Evolutionary conservation across 2,113 vertebrate species (phyloP).

Genomic region (Corvus moneduloides): DNA sequence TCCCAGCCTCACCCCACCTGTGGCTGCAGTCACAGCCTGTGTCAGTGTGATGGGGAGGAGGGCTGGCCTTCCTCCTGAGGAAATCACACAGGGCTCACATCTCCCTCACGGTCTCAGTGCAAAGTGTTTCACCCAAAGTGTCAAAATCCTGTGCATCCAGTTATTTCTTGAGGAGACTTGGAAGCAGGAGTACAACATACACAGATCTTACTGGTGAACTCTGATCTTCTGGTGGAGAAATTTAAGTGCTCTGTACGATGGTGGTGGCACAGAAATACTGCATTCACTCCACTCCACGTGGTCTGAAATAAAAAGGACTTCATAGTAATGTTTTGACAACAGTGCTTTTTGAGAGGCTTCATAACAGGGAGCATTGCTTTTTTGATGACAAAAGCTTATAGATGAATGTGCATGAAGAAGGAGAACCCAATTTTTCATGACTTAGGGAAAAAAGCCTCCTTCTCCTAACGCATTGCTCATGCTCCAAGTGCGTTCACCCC

Average conservation of each 20-base stretch:
- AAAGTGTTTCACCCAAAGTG: background rate
- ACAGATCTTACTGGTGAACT: background rate
- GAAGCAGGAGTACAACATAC: background rate
- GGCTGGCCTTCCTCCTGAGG: background rate
- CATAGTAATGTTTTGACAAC: background rate
- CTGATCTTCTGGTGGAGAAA: background rate
- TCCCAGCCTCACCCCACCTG: background rate
- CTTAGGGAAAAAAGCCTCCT: background rate
- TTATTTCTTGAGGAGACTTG: background rate
- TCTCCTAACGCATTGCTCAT: background rate
- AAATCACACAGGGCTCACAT: background rate
- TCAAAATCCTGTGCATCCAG: background rate
- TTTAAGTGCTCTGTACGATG: fast-evolving
- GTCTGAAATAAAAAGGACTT: background rate
- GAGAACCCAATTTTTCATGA: background rate
- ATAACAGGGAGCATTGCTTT: background rate
- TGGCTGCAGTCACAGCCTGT: background rate
- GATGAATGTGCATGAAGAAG: background rate
- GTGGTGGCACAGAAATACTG: background rate
- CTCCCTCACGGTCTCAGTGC: background rate
- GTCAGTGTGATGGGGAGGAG: background rate
- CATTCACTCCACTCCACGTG: background rate
- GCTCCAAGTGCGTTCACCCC: background rate
- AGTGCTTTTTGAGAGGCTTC: background rate
- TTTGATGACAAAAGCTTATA: background rate